Evolutionary conservation across 2,888 invertebrate genomes (phyloP).

Genomic region (Hirtodrosophila duncani): DNA sequence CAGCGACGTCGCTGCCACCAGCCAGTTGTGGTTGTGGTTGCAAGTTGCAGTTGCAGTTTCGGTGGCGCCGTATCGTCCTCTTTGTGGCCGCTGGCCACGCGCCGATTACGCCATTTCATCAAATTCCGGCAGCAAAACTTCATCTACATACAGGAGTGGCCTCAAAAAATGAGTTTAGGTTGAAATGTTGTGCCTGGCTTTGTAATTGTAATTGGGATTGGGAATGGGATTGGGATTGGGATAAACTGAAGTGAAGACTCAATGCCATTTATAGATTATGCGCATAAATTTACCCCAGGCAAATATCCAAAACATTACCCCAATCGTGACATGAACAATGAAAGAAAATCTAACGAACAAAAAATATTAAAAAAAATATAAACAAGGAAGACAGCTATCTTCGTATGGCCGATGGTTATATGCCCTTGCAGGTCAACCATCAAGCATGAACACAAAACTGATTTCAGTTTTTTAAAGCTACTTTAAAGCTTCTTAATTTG

Average conservation of each 20-base stretch:
- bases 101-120: constrained; percentile 33
- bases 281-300: constrained; percentile 36
- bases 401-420: too few species aligned
- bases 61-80: constrained; percentile 39
- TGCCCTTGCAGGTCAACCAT: too few species aligned
- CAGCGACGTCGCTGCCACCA: constrained; percentile 13
- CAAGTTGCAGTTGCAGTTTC: constrained; percentile 19
- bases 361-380: constrained; percentile 7
- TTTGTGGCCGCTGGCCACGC: constrained; percentile 24
- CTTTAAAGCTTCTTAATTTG: too few species aligned
- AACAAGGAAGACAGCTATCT: constrained; percentile 6
- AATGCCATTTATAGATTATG: constrained; percentile 57
- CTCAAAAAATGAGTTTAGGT: constrained; percentile 16
- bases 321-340: constrained; percentile 37
- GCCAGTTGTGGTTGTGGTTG: constrained; percentile 14
- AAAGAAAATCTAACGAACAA: constrained; percentile 26
- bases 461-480: too few species aligned
- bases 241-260: too few species aligned
- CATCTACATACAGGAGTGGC: neutral
- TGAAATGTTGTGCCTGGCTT: constrained; percentile 37
- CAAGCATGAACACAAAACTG: too few species aligned
- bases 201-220: constrained; percentile 27
- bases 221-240: too few species aligned
- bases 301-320: constrained; percentile 16
- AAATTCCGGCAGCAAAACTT: constrained; percentile 39